Percentiles rank a stretch among this genome's conserved stretches.
Evolutionary conservation across 1,140 invertebrate species (phyloP).

Genomic region (Drosophila sp.): DNA sequence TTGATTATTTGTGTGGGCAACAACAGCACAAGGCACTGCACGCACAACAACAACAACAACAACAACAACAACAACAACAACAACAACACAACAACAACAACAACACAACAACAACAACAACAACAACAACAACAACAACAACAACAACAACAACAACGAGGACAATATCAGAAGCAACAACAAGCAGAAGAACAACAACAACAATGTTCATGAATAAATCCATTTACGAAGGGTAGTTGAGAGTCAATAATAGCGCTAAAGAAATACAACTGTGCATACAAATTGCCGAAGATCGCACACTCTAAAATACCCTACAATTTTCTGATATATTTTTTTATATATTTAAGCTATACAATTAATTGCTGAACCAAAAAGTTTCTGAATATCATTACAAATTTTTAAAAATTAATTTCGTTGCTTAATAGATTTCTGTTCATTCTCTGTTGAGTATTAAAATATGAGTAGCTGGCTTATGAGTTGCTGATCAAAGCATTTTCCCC

Average conservation of each 20-base stretch:
- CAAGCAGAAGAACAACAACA: constrained; percentile 22
- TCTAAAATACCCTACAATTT: constrained; percentile 17
- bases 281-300: background rate
- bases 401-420: too few species aligned
- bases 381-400: too few species aligned
- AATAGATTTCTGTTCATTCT: too few species aligned
- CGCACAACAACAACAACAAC: constrained; percentile 29
- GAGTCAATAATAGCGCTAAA: constrained; percentile 52
- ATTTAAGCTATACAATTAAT: background rate
- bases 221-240: constrained; percentile 53
- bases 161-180: too few species aligned
- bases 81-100: constrained; percentile 9
- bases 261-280: constrained; percentile 16
- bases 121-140: constrained; percentile 20
- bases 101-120: constrained; percentile 39
- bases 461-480: too few species aligned
- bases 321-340: background rate
- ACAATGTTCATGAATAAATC: constrained; percentile 49
- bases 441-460: too few species aligned
- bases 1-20: constrained; percentile 79
- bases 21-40: constrained; percentile 37
- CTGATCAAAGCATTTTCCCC: too few species aligned
- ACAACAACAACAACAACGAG: constrained; percentile 1
- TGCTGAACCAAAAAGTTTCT: background rate
- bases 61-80: constrained; percentile 5